Evolutionary conservation across 2,888 invertebrate genomes (phyloP).

Genomic region (Pseudoips prasinana): DNA sequence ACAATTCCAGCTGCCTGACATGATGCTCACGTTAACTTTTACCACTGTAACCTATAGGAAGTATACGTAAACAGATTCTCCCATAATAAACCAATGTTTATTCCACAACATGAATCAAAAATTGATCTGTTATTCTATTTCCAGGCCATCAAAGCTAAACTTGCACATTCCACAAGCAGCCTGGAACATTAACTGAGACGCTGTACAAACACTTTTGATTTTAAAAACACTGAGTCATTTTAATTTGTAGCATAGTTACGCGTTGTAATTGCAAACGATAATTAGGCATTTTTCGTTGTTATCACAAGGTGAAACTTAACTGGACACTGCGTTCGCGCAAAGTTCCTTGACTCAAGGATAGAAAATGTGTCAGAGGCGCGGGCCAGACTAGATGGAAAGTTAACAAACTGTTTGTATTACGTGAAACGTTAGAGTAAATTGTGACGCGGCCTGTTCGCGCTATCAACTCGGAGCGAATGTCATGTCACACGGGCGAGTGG

Average conservation of each 20-base stretch:
- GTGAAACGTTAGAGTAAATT: slow-evolving; percentile 32
- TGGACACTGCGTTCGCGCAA: slow-evolving; percentile 18
- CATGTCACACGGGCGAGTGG: slow-evolving; percentile 19
- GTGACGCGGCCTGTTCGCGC: slow-evolving; percentile 56
- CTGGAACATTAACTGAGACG: slow-evolving; percentile 53
- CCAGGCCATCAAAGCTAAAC: slow-evolving; percentile 43
- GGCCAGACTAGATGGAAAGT: slow-evolving; percentile 46
- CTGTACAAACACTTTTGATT: slow-evolving; percentile 52
- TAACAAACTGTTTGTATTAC: slow-evolving; percentile 40
- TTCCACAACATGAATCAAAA: slow-evolving; percentile 43
- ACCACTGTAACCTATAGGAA: slow-evolving; percentile 35
- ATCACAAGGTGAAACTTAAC: slow-evolving; percentile 37
- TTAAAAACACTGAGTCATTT: slow-evolving; percentile 69
- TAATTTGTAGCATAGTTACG: slow-evolving; percentile 44
- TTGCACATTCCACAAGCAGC: slow-evolving; percentile 54
- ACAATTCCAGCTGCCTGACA: slow-evolving; percentile 47
- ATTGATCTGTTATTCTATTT: slow-evolving; percentile 46
- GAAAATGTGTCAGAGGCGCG: slow-evolving; percentile 19
- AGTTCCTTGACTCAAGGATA: slow-evolving; percentile 6
- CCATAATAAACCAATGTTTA: slow-evolving; percentile 42
- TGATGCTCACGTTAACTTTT: slow-evolving; percentile 41
- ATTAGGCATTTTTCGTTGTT: slow-evolving; percentile 29
- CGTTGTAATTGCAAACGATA: slow-evolving; percentile 41
- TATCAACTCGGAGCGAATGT: slow-evolving; percentile 58
- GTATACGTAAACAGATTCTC: slow-evolving; percentile 38